phyloP scores from a whole-genome alignment of 2,888 invertebrate genomes.

The Drosophila diplacantha region DNA sequence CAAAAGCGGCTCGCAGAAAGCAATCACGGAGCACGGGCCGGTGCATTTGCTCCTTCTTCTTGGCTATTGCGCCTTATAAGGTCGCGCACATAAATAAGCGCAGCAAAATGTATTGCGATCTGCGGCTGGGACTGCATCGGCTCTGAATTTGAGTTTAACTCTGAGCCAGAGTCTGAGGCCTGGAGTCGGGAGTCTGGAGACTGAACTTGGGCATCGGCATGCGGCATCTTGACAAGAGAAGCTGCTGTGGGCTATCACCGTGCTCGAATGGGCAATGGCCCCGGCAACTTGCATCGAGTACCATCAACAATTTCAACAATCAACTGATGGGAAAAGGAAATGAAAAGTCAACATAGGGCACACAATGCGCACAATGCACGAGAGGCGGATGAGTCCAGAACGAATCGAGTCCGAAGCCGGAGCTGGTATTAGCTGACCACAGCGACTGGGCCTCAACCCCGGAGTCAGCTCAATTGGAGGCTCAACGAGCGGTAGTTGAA shows the following conservation, averaged over 20 bases:
- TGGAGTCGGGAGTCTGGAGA: conserved; percentile 18
- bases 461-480: conserved; percentile 39
- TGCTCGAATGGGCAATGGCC: conserved; percentile 14
- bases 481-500: conserved; percentile 45
- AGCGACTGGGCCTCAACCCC: conserved; percentile 42
- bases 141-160: conserved; percentile 1
- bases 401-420: conserved; percentile 22
- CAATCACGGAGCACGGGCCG: conserved; percentile 20
- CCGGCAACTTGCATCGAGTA: conserved; percentile 41
- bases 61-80: conserved; percentile 69
- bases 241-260: conserved; percentile 38
- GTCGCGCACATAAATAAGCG: conserved; percentile 71
- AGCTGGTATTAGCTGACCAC: conserved; percentile 50
- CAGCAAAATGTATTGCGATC: conserved; percentile 58
- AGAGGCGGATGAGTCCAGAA: conserved; percentile 15
- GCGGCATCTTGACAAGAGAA: conserved; percentile 50
- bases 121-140: conserved; percentile 16
- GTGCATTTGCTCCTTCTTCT: conserved; percentile 51
- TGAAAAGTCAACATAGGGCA: conserved; percentile 72
- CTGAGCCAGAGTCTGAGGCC: neutral
- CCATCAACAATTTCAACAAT: conserved; percentile 68
- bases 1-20: conserved; percentile 60
- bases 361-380: conserved; percentile 37
- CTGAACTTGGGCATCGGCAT: conserved; percentile 33
- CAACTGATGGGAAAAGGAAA: conserved; percentile 72